These are phyloP conservation scores for Corythornis madagascariensis DNA, from an alignment of 2,113 vertebrate species.

Conservation along the genomic window DNA sequence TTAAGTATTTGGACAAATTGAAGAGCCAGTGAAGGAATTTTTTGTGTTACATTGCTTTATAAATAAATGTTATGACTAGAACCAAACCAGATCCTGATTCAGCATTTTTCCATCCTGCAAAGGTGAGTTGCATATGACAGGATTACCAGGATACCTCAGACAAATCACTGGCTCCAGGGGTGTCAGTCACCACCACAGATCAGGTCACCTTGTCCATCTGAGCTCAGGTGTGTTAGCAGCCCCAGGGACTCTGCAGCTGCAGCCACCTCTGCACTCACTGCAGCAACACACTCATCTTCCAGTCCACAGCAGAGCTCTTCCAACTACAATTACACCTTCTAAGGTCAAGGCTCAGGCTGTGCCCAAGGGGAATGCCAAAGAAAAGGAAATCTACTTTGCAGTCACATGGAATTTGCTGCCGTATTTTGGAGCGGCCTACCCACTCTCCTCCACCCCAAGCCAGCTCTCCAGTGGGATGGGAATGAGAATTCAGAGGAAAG, in stretches of 20 bases:
- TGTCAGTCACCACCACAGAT: not conserved
- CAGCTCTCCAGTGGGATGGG: too few relatives aligned
- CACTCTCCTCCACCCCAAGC: too few relatives aligned
- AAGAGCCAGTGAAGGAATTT: not conserved
- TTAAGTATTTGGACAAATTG: not conserved
- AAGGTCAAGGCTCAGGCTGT: not conserved
- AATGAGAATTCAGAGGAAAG: too few relatives aligned
- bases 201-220: not conserved
- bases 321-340: not conserved
- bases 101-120: not conserved
- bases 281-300: not conserved
- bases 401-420: not conserved
- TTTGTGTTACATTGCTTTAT: not conserved
- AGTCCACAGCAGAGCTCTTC: not conserved
- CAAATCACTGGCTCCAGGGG: not conserved
- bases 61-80: not conserved
- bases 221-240: not conserved
- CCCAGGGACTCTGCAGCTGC: too few relatives aligned
- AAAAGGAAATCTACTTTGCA: not conserved
- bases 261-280: not conserved
- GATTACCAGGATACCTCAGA: not conserved
- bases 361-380: not conserved
- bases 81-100: not conserved
- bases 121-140: not conserved
- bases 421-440: not conserved